A percentile compares a stretch with the other conserved stretches of the same genome.
phyloP scores from a whole-genome alignment of 1,140 invertebrate genomes.

The Trypoxylus dichotomus region DNA sequence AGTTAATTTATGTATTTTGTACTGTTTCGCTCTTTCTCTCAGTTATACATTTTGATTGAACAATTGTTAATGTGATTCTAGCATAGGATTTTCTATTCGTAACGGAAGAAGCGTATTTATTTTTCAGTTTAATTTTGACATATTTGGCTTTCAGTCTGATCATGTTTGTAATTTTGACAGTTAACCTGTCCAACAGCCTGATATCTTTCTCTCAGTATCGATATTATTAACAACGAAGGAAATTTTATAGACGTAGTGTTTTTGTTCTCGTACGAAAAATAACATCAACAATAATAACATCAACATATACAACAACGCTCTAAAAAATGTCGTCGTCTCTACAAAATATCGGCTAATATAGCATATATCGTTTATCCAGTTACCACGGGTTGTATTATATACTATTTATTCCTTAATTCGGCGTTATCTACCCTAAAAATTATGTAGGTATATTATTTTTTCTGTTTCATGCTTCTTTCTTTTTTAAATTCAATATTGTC shows the following conservation, averaged over 20 bases:
- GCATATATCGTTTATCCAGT: conserved; percentile 1
- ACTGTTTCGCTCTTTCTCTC: neutral
- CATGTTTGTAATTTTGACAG: conserved; percentile 16
- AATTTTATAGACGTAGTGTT: neutral
- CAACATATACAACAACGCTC: conserved; percentile 13
- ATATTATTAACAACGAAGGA: neutral
- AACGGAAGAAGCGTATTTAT: neutral
- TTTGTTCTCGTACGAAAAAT: neutral
- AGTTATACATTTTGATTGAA: conserved; percentile 3
- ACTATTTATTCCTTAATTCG: neutral
- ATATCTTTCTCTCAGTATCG: neutral
- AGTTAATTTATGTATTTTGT: neutral
- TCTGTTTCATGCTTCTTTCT: conserved; percentile 2
- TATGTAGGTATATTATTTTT: neutral
- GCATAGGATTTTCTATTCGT: neutral
- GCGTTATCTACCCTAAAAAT: neutral
- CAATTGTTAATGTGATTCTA: neutral
- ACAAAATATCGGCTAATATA: conserved; percentile 16
- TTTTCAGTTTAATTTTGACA: conserved; percentile 19
- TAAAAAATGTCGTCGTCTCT: neutral
- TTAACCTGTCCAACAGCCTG: conserved; percentile 15
- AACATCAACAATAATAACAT: conserved; percentile 1
- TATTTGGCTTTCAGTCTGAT: conserved; percentile 20
- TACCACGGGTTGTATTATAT: neutral
- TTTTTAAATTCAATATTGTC: conserved; percentile 18